phyloP scores from a whole-genome alignment of 2,888 invertebrate genomes.

The Drosophila fulvimacula region DNA sequence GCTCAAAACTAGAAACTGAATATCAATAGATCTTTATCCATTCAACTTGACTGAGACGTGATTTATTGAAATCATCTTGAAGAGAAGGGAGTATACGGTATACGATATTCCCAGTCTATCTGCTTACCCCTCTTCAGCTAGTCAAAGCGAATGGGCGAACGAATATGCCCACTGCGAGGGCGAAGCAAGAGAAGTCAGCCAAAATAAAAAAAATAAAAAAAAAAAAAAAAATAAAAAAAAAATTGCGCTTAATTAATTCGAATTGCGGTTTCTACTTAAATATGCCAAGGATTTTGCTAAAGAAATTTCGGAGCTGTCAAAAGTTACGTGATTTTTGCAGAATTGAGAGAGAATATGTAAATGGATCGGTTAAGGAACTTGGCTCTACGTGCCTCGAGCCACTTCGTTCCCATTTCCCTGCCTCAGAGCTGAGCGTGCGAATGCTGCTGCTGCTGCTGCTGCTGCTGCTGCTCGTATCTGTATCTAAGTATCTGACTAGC shows the following conservation, averaged over 20 bases:
- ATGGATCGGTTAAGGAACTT: slow-evolving; percentile 6
- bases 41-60: not conserved
- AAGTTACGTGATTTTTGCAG: not conserved
- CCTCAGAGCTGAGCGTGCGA: slow-evolving; percentile 42
- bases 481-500: slow-evolving; percentile 14
- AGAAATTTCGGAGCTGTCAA: slow-evolving; percentile 1
- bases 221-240: slow-evolving; percentile 5
- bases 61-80: too few species aligned
- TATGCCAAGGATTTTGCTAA: slow-evolving; percentile 32
- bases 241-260: slow-evolving; percentile 4
- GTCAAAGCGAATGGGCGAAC: not conserved
- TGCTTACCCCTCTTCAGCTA: too few species aligned
- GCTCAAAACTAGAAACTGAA: not conserved
- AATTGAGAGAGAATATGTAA: slow-evolving; percentile 1
- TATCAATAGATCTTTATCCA: not conserved
- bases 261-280: slow-evolving; percentile 35
- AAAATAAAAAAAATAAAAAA: not conserved
- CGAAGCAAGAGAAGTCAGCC: slow-evolving; percentile 21
- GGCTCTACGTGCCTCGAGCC: slow-evolving; percentile 31
- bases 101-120: too few species aligned
- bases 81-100: not conserved
- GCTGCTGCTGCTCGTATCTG: slow-evolving; percentile 1
- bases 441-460: slow-evolving; percentile 9
- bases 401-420: slow-evolving; percentile 27
- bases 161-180: not conserved